phyloP scores from a whole-genome alignment of 92 coral and sea anemone species.

The Porites divaricata region DNA sequence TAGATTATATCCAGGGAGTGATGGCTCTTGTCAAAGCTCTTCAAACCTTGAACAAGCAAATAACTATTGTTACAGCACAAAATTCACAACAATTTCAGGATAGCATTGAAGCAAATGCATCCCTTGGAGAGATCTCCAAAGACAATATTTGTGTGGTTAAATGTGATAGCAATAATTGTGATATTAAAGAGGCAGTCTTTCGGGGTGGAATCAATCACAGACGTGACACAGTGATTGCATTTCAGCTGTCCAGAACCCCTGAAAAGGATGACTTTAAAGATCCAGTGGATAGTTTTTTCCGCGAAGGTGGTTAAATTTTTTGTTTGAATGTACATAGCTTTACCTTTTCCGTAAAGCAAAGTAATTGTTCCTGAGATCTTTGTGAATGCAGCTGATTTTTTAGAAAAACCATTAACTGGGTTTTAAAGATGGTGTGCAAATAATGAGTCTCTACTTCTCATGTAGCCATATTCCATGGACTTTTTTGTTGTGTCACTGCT shows the following conservation, averaged over 20 bases:
- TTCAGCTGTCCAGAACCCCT: background rate
- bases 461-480: no score
- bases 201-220: constrained; percentile 17
- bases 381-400: no score
- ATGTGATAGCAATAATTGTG: background rate
- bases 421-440: no score
- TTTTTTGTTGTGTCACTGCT: no score
- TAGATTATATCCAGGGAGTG: constrained; percentile 76
- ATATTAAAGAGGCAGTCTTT: constrained; percentile 9
- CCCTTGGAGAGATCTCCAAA: background rate
- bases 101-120: background rate
- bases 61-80: constrained; percentile 58
- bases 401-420: no score
- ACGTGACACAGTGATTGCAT: constrained; percentile 17
- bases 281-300: constrained; percentile 18
- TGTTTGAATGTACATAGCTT: no score
- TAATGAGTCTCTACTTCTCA: no score
- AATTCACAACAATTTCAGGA: constrained; percentile 14
- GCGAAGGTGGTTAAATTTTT: constrained; percentile 19
- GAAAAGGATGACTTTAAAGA: background rate
- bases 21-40: constrained; percentile 79
- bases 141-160: background rate
- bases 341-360: no score
- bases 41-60: constrained; percentile 70
- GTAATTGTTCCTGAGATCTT: no score